Percentiles rank a stretch among this genome's conserved stretches.
Conservation (phyloP, 2,113 vertebrate genomes). For the Pyxicephalus adspersus region DNA sequence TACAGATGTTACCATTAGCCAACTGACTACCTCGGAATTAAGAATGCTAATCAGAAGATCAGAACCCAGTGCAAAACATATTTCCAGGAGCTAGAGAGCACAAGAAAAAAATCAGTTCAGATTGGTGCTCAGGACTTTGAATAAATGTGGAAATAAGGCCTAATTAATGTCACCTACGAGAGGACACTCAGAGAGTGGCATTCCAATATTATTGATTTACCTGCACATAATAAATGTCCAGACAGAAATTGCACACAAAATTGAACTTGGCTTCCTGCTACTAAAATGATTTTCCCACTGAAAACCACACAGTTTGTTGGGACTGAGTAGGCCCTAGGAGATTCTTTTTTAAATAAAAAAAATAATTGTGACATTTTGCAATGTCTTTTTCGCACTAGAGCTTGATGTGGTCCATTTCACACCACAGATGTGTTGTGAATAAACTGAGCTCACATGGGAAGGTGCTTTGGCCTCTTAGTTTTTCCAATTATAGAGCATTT, state of each 20-base stretch:
- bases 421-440: constrained; percentile 22
- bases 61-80: too few species aligned
- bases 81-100: neutral
- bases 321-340: constrained; percentile 65
- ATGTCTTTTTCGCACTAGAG: neutral
- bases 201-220: constrained; percentile 82
- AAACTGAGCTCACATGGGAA: neutral
- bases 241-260: constrained; percentile 85
- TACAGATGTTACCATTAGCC: too few species aligned
- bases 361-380: constrained; percentile 54
- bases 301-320: constrained; percentile 66
- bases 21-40: too few species aligned
- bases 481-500: neutral
- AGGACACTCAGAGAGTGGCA: constrained; percentile 75
- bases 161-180: constrained; percentile 69
- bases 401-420: constrained; percentile 14
- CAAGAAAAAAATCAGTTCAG: constrained; percentile 11
- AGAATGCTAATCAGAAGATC: too few species aligned
- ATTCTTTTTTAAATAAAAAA: constrained; percentile 60
- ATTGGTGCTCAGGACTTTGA: constrained; percentile 13
- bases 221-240: constrained; percentile 80
- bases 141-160: constrained; percentile 41
- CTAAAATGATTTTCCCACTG: constrained; percentile 81
- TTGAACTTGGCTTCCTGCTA: constrained; percentile 76
- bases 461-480: neutral